Conservation (phyloP, 2,888 invertebrate genomes). For the Drosophila neotestacea region DNA sequence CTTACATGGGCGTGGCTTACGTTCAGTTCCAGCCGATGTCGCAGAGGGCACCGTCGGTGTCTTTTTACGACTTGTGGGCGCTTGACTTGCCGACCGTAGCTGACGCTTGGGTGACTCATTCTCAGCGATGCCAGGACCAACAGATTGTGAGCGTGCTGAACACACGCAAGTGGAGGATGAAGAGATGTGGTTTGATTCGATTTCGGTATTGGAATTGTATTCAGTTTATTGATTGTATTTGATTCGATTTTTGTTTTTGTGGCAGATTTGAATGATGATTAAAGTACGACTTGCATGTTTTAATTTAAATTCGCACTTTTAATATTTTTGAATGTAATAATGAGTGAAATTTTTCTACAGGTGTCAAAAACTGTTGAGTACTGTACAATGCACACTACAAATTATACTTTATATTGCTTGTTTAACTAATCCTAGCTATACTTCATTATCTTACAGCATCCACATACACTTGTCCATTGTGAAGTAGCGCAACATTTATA, state of each 20-base stretch:
- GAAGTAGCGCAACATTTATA: neutral
- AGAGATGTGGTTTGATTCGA: slow-evolving; percentile 53
- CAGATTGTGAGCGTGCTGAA: slow-evolving; percentile 89
- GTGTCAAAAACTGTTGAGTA: slow-evolving; percentile 9
- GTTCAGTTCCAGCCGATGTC: slow-evolving; percentile 85
- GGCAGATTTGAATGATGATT: slow-evolving; percentile 68
- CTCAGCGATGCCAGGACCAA: slow-evolving; percentile 88
- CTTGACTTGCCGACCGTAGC: slow-evolving; percentile 86
- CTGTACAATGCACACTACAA: slow-evolving; percentile 42
- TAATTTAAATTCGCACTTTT: slow-evolving; percentile 56
- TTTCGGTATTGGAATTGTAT: slow-evolving; percentile 23
- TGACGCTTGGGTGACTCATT: slow-evolving; percentile 93
- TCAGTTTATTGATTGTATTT: slow-evolving; percentile 21
- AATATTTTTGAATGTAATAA: slow-evolving; percentile 26
- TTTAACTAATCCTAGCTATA: slow-evolving; percentile 17
- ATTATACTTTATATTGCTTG: neutral
- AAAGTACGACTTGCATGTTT: slow-evolving; percentile 69
- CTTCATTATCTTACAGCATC: neutral
- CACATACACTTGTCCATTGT: neutral
- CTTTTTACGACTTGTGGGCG: slow-evolving; percentile 87
- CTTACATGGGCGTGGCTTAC: slow-evolving; percentile 90
- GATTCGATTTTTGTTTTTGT: slow-evolving; percentile 37
- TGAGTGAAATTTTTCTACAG: slow-evolving; percentile 34
- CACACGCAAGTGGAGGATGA: slow-evolving; percentile 48
- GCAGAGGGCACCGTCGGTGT: slow-evolving; percentile 86